Evolutionary conservation across 1,140 invertebrate species (phyloP).

Genomic region (Calliopsis andreniformis): DNA sequence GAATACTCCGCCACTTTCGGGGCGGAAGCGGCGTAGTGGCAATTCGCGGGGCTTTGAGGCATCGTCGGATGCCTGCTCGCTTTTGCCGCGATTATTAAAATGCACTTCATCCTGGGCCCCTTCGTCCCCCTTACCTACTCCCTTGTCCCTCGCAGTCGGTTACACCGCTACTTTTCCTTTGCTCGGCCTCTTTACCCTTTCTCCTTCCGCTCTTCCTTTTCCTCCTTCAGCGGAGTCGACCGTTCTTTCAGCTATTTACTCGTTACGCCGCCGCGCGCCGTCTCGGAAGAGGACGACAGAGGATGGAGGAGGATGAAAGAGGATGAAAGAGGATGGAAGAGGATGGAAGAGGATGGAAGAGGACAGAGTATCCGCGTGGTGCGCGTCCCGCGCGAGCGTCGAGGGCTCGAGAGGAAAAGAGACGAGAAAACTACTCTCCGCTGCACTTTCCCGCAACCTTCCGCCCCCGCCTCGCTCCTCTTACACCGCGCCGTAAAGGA

Average conservation of each 20-base stretch:
- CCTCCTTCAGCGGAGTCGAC: conserved; percentile 15
- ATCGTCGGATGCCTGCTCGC: conserved; percentile 49
- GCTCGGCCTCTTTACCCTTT: conserved; percentile 56
- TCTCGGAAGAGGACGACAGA: too few species aligned
- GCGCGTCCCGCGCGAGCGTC: neutral
- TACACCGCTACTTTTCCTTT: conserved; percentile 44
- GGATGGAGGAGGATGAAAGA: too few species aligned
- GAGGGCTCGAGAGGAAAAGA: neutral
- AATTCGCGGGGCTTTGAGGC: conserved; percentile 63
- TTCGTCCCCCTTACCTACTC: neutral
- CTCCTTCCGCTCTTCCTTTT: conserved; percentile 38
- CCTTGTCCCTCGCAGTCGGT: conserved; percentile 13
- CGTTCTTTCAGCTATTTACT: conserved; percentile 66
- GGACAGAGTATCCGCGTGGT: conserved; percentile 3
- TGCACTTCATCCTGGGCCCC: conserved; percentile 47
- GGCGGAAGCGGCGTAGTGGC: conserved; percentile 59
- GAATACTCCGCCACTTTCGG: conserved; percentile 61
- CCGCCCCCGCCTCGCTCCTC: conserved; percentile 15
- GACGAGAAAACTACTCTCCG: conserved; percentile 38
- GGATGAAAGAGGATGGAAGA: too few species aligned
- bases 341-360: neutral
- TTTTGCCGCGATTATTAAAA: conserved; percentile 69
- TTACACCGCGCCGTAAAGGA: conserved; percentile 62
- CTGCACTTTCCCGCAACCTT: conserved; percentile 25
- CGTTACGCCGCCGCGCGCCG: conserved; percentile 60